Base-by-base conservation (phyloP, 2,888 invertebrate genomes). In the Pardosa pseudoannulata region DNA sequence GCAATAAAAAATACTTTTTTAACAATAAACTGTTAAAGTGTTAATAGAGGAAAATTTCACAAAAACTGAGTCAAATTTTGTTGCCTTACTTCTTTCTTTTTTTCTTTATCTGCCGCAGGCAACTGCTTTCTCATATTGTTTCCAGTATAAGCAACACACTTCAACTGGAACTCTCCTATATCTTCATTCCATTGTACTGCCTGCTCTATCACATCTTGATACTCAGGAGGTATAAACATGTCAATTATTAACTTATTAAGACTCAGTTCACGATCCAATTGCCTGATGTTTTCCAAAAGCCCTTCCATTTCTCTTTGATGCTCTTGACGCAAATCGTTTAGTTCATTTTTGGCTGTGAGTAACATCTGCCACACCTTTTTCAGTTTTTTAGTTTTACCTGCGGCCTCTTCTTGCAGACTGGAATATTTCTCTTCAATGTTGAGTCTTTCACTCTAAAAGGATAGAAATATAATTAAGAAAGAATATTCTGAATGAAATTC, bases 171-270 rank as follows among this genome's bases (percentile, higher is more conserved):
- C 92, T 99, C 99, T 39, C 98, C 98, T 39, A 98, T 96, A 91
- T 99, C 98, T 92, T 98, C 98, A 92, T 98, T 99, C 98, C 98
- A 99, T 90, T 96, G 95, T 64, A 98, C 96, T 91, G 98, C 96
- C 90, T 95, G 94, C 90, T 97, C 97, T 88, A 98, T 96, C 92
- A 96, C 94, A 71, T 95, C 95, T 95, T 96, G 95, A 92, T 98
- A 98, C 91, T 97, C 96, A 90, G 94, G 94, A 0, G 99, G 99
- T 91, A 99, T 97, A 91, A 97, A 98, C 65, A 95, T 95, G 91
- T 98, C 96, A 46, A 99, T 94, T 89, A 99, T 95, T 6, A 97
- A 92, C 91, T 97, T 96, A 72, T 98, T 97, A 0, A 98, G 93
- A 88, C 97, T 96, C 64, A 98, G 93, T 92, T 99, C 99, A 79